Percentiles rank a stretch among this genome's conserved stretches.
Evolutionary conservation across 2,113 vertebrate species (phyloP).

Genomic region (Serilophus lunatus): DNA sequence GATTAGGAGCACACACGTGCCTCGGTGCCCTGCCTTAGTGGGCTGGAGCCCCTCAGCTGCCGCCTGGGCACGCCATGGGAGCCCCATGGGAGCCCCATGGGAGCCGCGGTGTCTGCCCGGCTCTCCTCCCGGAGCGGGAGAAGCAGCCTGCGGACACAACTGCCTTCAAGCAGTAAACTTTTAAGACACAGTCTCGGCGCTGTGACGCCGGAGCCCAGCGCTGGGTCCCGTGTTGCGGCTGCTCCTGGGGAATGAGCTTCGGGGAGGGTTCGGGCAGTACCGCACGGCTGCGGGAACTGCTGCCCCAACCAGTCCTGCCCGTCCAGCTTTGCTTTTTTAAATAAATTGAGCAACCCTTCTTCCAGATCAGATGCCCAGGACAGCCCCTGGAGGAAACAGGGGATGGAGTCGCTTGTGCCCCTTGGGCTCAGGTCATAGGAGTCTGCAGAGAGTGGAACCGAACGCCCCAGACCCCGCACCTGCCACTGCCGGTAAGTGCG

Average conservation of each 20-base stretch:
- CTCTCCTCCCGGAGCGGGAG: neutral
- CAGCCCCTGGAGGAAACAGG: no score
- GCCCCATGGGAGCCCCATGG: no score
- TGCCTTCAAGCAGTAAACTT: neutral
- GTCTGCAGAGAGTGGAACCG: neutral
- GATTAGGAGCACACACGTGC: accelerated
- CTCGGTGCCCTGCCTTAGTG: neutral
- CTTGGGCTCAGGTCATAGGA: neutral
- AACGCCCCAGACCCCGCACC: accelerated
- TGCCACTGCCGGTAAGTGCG: neutral
- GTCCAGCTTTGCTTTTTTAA: neutral
- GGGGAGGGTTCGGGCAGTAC: neutral
- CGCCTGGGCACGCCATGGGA: neutral
- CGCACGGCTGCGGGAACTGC: neutral
- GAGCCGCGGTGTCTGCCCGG: neutral
- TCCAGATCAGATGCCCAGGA: neutral
- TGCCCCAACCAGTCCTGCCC: neutral
- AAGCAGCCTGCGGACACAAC: no score
- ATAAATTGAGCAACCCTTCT: neutral
- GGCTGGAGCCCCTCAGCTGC: neutral
- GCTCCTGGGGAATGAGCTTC: neutral
- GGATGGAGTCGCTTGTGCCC: neutral
- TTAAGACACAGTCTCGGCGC: no score
- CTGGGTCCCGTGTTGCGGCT: neutral
- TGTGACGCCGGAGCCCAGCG: neutral